Base-by-base conservation (phyloP, 2,888 invertebrate genomes). In the Lithophane ornitopus region DNA sequence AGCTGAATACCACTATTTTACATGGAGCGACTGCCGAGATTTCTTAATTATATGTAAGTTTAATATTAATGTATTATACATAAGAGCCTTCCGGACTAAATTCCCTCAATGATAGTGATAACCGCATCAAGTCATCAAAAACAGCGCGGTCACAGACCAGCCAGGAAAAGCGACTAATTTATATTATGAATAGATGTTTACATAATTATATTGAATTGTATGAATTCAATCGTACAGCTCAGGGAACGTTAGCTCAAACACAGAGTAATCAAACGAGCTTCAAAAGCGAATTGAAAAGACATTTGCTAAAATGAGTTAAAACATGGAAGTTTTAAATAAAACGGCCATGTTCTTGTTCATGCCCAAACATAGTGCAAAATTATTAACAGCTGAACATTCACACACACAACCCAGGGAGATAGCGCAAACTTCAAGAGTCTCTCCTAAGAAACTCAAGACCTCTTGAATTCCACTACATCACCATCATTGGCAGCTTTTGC, bases 391-490 rank as follows among this genome's bases (percentile, higher is more conserved):
- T 39, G 4, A 26, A 70, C 41, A 71, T 71, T 28, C 39, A 39
- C n/a, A 67, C 39, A 61, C 3, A n/a, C n/a, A 66, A 49, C 41
- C 58, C 26, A 52, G 58, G 2, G 49, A 52, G 41, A 44, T 44
- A 58, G 44, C 41, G 16, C 11, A 34, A 11, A 34, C 7, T 67
- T 39, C n/a, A 34, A 67, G n/a, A n/a, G 16, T 1, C n/a, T 14
- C n/a, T 52, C 16, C 34, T 8, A 52, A 52, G 16, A 71, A 70
- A 44, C 54, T 54, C 39, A 14, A 49, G n/a, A 58, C n/a, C 41
- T 69, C 69, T 77, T 28, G 6, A 63, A 16, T 52, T 52, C 19
- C 19, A 75, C 28, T 52, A 14, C n/a, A 75, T 49, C 76, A 75
- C 22, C 19, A 46, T 49, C 69, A 26, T 26, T 26, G 26, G 0